phyloP scores from a whole-genome alignment of 2,888 invertebrate genomes.

The Heliconius cydno region DNA sequence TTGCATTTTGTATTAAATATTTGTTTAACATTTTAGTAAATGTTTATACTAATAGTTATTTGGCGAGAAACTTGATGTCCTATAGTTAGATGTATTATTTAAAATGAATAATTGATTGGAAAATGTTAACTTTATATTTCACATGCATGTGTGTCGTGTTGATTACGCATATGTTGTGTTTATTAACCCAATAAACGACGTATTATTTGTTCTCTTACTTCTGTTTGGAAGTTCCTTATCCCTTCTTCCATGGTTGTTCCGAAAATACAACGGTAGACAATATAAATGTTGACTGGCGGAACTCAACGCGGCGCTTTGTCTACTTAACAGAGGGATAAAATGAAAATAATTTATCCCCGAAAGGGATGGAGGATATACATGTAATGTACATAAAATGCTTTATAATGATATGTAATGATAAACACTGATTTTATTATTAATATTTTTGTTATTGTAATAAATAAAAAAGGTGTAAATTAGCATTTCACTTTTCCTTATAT shows the following conservation, averaged over 20 bases:
- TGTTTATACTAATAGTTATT: background rate
- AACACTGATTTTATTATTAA: background rate
- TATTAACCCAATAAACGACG: constrained; percentile 27
- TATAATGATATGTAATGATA: too few relatives aligned
- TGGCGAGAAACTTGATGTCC: background rate
- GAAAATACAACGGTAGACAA: background rate
- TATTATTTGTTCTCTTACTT: constrained; percentile 17
- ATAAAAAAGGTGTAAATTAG: background rate
- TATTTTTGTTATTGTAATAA: background rate
- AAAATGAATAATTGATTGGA: background rate
- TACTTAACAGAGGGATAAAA: background rate
- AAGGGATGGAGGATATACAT: background rate
- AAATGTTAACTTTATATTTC: constrained; percentile 10
- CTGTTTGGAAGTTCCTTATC: constrained; percentile 15
- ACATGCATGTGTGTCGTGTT: background rate
- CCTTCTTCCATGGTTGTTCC: background rate
- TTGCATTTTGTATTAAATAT: background rate
- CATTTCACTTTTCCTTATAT: background rate
- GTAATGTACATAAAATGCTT: too few relatives aligned
- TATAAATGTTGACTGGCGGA: background rate
- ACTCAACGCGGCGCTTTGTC: background rate
- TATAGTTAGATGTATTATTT: constrained; percentile 4
- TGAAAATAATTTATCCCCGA: background rate
- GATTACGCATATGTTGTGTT: constrained; percentile 18
- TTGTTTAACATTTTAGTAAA: background rate